A percentile compares a stretch with the other conserved stretches of the same genome.
Evolutionary conservation across 92 coral and sea anemone genomes (phyloP).

Genomic region (Palythoa caribaeorum): DNA sequence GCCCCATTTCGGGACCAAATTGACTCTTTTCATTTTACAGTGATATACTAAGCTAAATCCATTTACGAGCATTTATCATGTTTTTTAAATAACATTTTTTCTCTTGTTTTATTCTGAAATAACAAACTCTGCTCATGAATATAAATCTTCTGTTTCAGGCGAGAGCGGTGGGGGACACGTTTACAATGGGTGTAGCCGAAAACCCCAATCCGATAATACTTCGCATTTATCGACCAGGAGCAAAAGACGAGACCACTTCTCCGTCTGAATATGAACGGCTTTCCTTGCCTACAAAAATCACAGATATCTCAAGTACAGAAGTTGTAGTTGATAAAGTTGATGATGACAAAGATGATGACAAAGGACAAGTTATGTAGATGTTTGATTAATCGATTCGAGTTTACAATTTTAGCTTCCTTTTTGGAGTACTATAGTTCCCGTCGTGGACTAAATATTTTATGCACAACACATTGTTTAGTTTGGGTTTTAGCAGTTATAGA

Average conservation of each 20-base stretch:
- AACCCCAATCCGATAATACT: slow-evolving; percentile 13
- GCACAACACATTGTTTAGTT: too few species aligned
- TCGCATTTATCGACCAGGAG: slow-evolving; percentile 18
- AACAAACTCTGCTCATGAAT: too few species aligned
- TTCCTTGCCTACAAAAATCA: slow-evolving; percentile 4
- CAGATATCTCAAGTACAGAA: slow-evolving; percentile 17
- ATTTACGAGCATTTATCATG: background rate
- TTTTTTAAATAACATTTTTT: background rate
- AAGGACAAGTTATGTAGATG: slow-evolving; percentile 20
- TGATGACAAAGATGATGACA: slow-evolving; percentile 35
- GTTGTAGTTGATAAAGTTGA: slow-evolving; percentile 28
- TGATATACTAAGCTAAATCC: background rate
- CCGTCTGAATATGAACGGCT: background rate
- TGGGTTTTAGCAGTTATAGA: too few species aligned
- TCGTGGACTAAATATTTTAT: too few species aligned
- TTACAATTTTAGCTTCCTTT: too few species aligned
- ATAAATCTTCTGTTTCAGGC: background rate
- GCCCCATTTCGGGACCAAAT: too few species aligned
- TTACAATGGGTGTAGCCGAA: slow-evolving; percentile 31
- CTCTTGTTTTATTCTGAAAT: too few species aligned
- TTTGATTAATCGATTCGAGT: too few species aligned
- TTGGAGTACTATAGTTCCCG: too few species aligned
- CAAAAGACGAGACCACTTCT: background rate
- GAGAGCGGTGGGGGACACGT: slow-evolving; percentile 11
- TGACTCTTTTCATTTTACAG: too few species aligned